These are phyloP conservation scores for Apodemus speciosus DNA, from an alignment of 2,113 vertebrate species.

Conservation along the genomic window DNA sequence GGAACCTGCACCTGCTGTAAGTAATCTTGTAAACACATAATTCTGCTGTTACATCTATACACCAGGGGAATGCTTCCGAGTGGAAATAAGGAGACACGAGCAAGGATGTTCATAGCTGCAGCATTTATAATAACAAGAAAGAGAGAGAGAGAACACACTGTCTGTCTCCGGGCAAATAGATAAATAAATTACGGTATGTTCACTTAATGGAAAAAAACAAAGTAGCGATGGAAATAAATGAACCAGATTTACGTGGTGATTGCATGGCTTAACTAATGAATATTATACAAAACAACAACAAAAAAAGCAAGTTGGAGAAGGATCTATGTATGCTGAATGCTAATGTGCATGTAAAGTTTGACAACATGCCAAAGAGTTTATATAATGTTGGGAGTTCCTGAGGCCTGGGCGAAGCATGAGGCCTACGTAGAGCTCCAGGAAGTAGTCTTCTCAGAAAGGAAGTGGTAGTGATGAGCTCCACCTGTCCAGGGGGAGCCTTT, in stretches of 20 bases:
- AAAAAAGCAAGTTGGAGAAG: neutral
- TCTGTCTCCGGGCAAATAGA: neutral
- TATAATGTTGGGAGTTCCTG: neutral
- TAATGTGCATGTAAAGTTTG: neutral
- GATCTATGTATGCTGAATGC: neutral
- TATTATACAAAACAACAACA: neutral
- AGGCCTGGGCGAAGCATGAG: neutral
- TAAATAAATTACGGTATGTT: neutral
- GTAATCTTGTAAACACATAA: neutral
- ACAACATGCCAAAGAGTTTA: neutral
- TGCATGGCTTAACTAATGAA: neutral
- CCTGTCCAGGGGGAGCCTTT: neutral
- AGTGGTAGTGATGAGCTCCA: accelerated
- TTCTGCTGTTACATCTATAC: neutral
- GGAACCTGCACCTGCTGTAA: neutral
- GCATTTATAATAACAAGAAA: slow-evolving; percentile 1
- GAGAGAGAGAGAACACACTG: neutral
- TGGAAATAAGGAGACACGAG: neutral
- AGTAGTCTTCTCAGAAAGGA: neutral
- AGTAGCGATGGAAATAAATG: slow-evolving; percentile 17
- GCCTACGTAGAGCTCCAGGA: too few relatives aligned
- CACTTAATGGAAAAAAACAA: neutral
- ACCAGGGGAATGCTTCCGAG: neutral
- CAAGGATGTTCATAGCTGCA: neutral
- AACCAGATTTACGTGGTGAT: neutral